Conservation (phyloP, 2,888 invertebrate genomes). For the Macrophya alboannulata region DNA sequence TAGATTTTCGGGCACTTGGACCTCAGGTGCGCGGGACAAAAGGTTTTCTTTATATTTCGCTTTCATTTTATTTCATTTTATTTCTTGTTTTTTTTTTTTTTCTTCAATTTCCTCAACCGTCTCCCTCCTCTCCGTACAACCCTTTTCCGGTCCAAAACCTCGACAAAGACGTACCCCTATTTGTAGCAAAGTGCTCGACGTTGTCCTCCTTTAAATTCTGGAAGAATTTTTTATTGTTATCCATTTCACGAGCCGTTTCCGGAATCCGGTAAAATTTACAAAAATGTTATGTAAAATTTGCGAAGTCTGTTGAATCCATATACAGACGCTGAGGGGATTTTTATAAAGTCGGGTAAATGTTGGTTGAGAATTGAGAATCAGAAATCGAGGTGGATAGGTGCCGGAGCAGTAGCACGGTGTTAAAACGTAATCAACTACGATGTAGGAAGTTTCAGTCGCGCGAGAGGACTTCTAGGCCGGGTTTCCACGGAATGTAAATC, state of each 20-base stretch:
- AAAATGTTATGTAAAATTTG: not conserved
- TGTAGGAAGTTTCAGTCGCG: slow-evolving; percentile 45
- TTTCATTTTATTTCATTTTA: not conserved
- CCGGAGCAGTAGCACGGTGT: not conserved
- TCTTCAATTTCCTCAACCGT: slow-evolving; percentile 6
- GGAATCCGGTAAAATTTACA: not conserved
- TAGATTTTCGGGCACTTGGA: slow-evolving; percentile 47
- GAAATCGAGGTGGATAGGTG: not conserved
- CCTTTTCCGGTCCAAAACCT: slow-evolving; percentile 27
- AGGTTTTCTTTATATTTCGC: slow-evolving; percentile 7
- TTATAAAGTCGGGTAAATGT: not conserved
- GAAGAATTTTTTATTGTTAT: not conserved
- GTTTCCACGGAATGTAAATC: slow-evolving; percentile 52
- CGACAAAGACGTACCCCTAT: slow-evolving; percentile 36
- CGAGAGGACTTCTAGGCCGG: slow-evolving; percentile 20
- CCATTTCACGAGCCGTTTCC: not conserved
- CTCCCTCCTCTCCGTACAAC: not conserved
- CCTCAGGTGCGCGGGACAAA: slow-evolving; percentile 40
- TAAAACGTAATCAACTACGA: slow-evolving; percentile 24
- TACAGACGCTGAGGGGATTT: not conserved
- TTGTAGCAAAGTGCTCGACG: slow-evolving; percentile 21
- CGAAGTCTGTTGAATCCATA: not conserved
- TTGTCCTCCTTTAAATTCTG: not conserved
- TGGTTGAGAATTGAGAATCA: not conserved
- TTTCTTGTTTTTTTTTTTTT: not conserved